A percentile compares a stretch with the other conserved stretches of the same genome.
phyloP scores from a whole-genome alignment of 1,140 invertebrate genomes.

The Drosophila willistoni region DNA sequence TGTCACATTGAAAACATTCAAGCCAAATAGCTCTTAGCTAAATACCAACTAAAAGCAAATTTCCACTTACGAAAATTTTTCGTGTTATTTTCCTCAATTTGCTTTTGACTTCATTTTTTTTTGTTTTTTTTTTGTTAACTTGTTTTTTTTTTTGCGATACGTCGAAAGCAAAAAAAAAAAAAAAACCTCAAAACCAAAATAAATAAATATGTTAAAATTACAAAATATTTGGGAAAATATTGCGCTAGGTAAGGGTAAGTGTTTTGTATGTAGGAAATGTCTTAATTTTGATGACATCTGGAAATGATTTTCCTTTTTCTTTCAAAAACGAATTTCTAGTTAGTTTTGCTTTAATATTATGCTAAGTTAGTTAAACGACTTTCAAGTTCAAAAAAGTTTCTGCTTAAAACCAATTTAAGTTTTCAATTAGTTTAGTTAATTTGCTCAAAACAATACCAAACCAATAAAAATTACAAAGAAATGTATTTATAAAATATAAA shows the following conservation, averaged over 20 bases:
- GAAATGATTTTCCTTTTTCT: too few species aligned
- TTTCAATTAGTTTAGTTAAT: conserved; percentile 4
- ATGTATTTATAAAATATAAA: neutral
- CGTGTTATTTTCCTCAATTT: neutral
- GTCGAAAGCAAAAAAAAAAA: neutral
- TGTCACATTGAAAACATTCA: neutral
- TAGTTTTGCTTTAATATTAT: too few species aligned
- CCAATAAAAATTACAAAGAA: neutral
- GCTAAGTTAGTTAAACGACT: neutral
- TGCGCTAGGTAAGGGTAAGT: too few species aligned
- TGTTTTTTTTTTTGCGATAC: neutral
- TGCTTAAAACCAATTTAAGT: neutral
- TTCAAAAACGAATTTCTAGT: too few species aligned
- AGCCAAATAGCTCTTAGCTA: neutral
- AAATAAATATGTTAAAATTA: neutral
- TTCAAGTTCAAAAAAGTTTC: neutral
- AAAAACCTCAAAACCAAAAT: neutral
- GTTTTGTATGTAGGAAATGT: too few species aligned
- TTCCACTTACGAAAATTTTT: neutral
- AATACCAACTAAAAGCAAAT: neutral
- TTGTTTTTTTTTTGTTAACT: neutral
- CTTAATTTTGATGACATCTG: too few species aligned
- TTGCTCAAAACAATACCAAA: neutral
- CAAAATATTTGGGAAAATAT: neutral
- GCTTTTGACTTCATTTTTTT: neutral